Evolutionary conservation across 2,113 vertebrate genomes (phyloP).

Genomic region (Camelus dromedarius): DNA sequence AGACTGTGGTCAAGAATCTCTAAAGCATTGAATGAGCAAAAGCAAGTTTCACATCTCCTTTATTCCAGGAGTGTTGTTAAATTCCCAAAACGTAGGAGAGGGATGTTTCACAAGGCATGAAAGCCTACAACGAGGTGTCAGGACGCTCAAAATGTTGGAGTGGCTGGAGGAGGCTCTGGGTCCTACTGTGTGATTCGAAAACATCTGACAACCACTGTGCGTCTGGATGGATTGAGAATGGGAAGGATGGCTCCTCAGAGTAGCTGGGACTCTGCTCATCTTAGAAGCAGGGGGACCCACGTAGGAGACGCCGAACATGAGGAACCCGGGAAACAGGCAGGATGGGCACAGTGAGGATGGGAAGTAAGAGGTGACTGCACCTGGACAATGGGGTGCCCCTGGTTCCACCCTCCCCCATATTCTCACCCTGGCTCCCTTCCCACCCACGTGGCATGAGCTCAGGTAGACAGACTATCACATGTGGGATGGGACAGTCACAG

Average conservation of each 20-base stretch:
- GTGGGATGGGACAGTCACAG: not conserved
- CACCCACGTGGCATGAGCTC: not conserved
- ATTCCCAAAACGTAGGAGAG: not conserved
- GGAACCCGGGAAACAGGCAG: not conserved
- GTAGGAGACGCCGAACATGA: too few relatives aligned
- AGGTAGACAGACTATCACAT: not conserved
- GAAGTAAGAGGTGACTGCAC: not conserved
- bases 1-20: too few relatives aligned
- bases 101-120: too few relatives aligned
- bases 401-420: too few relatives aligned
- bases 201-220: not conserved
- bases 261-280: not conserved
- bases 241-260: not conserved
- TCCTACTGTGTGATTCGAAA: not conserved
- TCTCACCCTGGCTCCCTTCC: not conserved
- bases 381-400: not conserved
- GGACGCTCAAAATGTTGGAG: not conserved
- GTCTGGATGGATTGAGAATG: not conserved
- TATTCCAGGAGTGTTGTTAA: too few relatives aligned
- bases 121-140: too few relatives aligned
- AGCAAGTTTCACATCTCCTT: not conserved
- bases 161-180: not conserved
- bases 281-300: not conserved
- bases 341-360: not conserved
- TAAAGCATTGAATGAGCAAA: too few relatives aligned